Evolutionary conservation across 2,888 invertebrate species (phyloP).

Genomic region (Agrotis puta): DNA sequence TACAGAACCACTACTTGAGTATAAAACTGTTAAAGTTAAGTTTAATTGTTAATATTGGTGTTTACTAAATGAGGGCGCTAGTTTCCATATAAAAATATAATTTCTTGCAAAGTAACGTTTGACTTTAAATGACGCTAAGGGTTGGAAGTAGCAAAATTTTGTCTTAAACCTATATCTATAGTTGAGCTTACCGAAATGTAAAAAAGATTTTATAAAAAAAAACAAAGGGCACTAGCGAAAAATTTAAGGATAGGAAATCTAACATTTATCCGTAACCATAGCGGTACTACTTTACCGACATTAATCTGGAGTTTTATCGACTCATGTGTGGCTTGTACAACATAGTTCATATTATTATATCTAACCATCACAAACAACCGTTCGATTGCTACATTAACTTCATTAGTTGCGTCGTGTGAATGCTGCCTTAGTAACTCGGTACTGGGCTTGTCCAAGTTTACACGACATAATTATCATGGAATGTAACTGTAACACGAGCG

Average conservation of each 20-base stretch:
- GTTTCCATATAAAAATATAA: conserved; percentile 53
- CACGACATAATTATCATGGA: not conserved
- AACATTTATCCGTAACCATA: conserved; percentile 14
- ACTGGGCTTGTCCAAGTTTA: conserved; percentile 20
- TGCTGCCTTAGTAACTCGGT: conserved; percentile 43
- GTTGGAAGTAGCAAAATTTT: conserved; percentile 42
- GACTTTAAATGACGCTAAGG: conserved; percentile 21
- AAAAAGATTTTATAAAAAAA: conserved; percentile 5
- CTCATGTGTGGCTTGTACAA: conserved; percentile 26
- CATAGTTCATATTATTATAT: conserved; percentile 24
- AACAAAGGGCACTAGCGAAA: conserved; percentile 20
- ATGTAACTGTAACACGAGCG: not conserved
- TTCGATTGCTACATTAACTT: conserved; percentile 14
- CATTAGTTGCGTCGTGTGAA: conserved; percentile 33
- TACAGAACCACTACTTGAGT: conserved; percentile 36
- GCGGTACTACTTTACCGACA: conserved; percentile 1
- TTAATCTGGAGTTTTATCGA: conserved; percentile 46
- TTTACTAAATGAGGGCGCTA: conserved; percentile 27
- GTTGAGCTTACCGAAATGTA: conserved; percentile 47
- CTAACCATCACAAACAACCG: conserved; percentile 31
- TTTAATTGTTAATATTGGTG: conserved; percentile 17
- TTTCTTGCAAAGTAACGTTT: conserved; percentile 52
- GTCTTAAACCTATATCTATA: conserved; percentile 61
- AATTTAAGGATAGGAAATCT: conserved; percentile 12
- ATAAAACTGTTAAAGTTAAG: conserved; percentile 33